These are phyloP conservation scores for Perithous albicinctus DNA, from an alignment of 2,888 invertebrate species.

Conservation along the genomic window DNA sequence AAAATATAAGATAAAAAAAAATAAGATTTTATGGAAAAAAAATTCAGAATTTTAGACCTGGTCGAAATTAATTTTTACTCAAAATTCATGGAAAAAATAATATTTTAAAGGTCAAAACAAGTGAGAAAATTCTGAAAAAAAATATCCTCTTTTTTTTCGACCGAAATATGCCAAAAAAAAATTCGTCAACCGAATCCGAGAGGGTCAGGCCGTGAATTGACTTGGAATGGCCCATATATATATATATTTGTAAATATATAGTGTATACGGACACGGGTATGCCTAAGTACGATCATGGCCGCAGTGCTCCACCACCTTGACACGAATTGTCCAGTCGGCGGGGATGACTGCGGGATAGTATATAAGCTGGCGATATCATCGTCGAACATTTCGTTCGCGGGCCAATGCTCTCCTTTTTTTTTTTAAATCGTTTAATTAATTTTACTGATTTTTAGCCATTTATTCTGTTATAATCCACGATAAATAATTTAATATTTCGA, in stretches of 20 bases:
- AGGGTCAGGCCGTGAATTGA: too few species aligned
- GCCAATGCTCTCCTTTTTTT: slow-evolving; percentile 16
- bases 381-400: slow-evolving; percentile 32
- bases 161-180: too few species aligned
- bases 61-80: too few species aligned
- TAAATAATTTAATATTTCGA: neutral
- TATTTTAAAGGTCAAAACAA: too few species aligned
- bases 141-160: too few species aligned
- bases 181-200: too few species aligned
- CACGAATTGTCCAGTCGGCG: slow-evolving; percentile 74
- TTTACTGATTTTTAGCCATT: neutral
- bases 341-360: slow-evolving; percentile 44
- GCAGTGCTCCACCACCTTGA: slow-evolving; percentile 80
- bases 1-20: too few species aligned
- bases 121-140: too few species aligned
- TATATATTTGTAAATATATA: slow-evolving; percentile 6
- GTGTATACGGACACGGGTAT: slow-evolving; percentile 56
- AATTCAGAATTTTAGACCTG: too few species aligned
- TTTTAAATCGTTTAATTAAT: neutral
- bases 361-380: slow-evolving; percentile 34
- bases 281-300: slow-evolving; percentile 75
- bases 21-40: too few species aligned
- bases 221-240: too few species aligned
- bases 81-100: too few species aligned
- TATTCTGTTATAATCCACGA: neutral